Conservation (phyloP, 2,797 vertebrate species). For the Typhlichthys eigenmanni region DNA sequence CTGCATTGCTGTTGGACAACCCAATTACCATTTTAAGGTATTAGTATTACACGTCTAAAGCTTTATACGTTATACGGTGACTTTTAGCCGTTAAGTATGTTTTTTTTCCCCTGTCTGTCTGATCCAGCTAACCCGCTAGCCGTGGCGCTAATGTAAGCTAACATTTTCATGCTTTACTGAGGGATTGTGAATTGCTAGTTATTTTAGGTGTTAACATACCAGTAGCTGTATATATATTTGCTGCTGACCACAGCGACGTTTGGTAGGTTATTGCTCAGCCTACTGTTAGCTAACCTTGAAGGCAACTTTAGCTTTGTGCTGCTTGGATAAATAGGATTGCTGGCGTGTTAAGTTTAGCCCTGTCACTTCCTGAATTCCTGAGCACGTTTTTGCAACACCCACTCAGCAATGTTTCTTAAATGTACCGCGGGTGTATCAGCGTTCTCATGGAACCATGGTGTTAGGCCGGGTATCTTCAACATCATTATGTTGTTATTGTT, state of each 20-base stretch:
- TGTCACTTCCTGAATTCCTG: slow-evolving; percentile 49
- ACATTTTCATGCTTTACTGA: neutral
- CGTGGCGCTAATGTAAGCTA: slow-evolving; percentile 42
- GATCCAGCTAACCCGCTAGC: slow-evolving; percentile 29
- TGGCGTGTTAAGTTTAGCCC: slow-evolving; percentile 22
- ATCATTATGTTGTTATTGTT: neutral
- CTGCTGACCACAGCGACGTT: neutral
- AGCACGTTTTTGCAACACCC: slow-evolving; percentile 1
- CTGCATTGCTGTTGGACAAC: neutral
- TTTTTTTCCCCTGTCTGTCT: neutral
- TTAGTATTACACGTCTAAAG: slow-evolving; percentile 4
- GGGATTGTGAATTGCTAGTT: no score
- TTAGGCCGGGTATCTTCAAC: neutral
- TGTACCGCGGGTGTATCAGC: slow-evolving; percentile 3
- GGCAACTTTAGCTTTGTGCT: no score
- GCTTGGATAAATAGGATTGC: slow-evolving; percentile 8
- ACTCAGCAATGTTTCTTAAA: neutral
- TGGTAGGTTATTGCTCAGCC: no score
- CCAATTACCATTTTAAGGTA: slow-evolving; percentile 37
- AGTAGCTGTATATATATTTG: neutral
- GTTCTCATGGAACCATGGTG: neutral
- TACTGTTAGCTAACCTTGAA: neutral
- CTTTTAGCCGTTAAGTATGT: neutral
- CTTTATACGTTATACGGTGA: neutral
- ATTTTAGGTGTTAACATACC: no score